phyloP scores from a whole-genome alignment of 2,888 invertebrate species.

The Lamellibrachia satsuma region DNA sequence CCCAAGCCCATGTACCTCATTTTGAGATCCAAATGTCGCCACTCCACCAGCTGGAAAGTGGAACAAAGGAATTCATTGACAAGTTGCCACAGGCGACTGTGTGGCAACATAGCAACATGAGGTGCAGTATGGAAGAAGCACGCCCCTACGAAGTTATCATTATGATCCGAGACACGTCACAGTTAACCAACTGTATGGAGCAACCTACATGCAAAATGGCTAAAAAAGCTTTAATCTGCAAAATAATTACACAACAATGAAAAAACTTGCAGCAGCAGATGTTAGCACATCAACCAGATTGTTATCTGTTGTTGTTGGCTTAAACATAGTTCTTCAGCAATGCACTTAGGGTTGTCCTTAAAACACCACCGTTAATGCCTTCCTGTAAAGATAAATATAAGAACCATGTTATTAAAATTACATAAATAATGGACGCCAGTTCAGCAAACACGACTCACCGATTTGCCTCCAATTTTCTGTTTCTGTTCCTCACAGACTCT shows the following conservation, averaged over 20 bases:
- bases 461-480: slow-evolving; percentile 91
- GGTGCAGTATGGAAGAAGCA: slow-evolving; percentile 8
- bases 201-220: slow-evolving; percentile 13
- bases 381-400: slow-evolving; percentile 13
- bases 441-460: slow-evolving; percentile 70
- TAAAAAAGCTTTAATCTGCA: not conserved
- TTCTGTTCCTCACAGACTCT: slow-evolving; percentile 82
- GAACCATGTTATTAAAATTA: not conserved
- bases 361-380: not conserved
- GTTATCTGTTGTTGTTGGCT: slow-evolving; percentile 17
- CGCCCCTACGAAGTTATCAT: slow-evolving; percentile 13
- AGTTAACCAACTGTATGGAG: slow-evolving; percentile 27
- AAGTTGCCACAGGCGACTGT: slow-evolving; percentile 21
- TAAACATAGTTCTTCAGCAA: slow-evolving; percentile 6
- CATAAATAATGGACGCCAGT: not conserved
- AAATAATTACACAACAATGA: slow-evolving; percentile 4
- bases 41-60: slow-evolving; percentile 50
- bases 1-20: slow-evolving; percentile 40
- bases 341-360: slow-evolving; percentile 17
- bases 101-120: not conserved
- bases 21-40: slow-evolving; percentile 37
- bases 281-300: slow-evolving; percentile 17
- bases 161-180: slow-evolving; percentile 17
- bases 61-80: slow-evolving; percentile 55
- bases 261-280: not conserved